Evolutionary conservation across 2,797 vertebrate species (phyloP).

Genomic region (Rhinichthys osculus): DNA sequence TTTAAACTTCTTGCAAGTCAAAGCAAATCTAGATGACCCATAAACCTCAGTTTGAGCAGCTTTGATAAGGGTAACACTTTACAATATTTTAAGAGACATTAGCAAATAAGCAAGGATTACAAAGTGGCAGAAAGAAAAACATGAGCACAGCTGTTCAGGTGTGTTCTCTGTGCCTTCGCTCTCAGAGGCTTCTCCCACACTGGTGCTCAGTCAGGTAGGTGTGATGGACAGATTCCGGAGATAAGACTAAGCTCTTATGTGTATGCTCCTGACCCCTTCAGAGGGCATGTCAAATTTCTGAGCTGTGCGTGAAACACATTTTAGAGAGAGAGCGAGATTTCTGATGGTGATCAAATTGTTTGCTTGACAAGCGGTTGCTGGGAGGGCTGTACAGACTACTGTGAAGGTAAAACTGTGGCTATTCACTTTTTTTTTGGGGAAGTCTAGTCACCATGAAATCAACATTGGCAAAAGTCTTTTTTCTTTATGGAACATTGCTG

Average conservation of each 20-base stretch:
- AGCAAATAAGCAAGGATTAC: neutral
- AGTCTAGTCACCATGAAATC: neutral
- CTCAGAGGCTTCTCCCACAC: conserved; percentile 4
- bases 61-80: neutral
- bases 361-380: conserved; percentile 22
- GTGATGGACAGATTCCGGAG: conserved; percentile 48
- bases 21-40: neutral
- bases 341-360: conserved; percentile 35
- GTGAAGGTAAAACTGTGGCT: conserved; percentile 1
- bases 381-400: neutral
- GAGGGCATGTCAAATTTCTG: conserved; percentile 34
- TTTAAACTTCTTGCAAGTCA: neutral
- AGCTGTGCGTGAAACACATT: conserved; percentile 30
- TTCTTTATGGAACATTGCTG: too few relatives aligned
- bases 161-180: neutral
- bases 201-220: conserved; percentile 18
- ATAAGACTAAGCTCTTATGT: conserved; percentile 35
- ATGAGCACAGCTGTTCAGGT: neutral
- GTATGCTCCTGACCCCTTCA: conserved; percentile 31
- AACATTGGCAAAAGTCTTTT: neutral
- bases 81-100: neutral
- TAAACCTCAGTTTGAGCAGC: neutral
- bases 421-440: neutral
- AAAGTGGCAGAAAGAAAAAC: neutral
- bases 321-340: conserved; percentile 16